Base-by-base conservation (phyloP, 64 coral and sea anemone genomes). In the Montipora sp. region DNA sequence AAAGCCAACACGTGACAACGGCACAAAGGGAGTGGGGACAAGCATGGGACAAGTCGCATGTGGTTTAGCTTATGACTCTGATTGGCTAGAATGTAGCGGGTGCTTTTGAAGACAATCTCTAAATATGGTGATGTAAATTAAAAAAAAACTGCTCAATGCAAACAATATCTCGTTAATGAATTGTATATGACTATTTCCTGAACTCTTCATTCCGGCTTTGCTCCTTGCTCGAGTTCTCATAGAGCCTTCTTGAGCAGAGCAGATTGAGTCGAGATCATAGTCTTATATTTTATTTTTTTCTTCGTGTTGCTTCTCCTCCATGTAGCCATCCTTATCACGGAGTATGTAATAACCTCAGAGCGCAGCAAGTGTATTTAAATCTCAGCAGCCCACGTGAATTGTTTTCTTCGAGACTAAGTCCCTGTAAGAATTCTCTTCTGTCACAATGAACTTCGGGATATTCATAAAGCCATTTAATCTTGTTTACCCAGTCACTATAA, bases 401-500 rank as follows among this genome's bases (percentile, higher is more conserved):
- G 19, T 79, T 77, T 84, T 94, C 82, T 70, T 97, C 55, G 7
- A 89, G 77, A 59, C 73, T 93, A 89, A 97, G 94, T 18, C 95
- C 89, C 75, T 97, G 95, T 68, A 97, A 59, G 73, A 94, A 97
- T 77, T 97, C 92, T 53, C 74, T 94, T 48, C 78, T 97, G 47
- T 97, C 92, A 65, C 95, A 97, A 53, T 87, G 82, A 22, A 97
- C 89, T 3, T 97, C 92, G 0, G 92, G 92, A 27, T 91, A 63
- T 48, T 88, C 22, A 2, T 36, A 49, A 16, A 92, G 51, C 95
- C 95, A 97, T 16, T 45, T 36, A 27, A 21, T 73, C 4, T 27
- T 50, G 14, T 84, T 50, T 18, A 97, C 46, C 95, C 95, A 97
- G 45, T 50, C 51, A 7, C 92, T 97, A 76, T 97, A 92, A 14